phyloP scores from a whole-genome alignment of 2,888 invertebrate species.

The Drosophila pegasa region DNA sequence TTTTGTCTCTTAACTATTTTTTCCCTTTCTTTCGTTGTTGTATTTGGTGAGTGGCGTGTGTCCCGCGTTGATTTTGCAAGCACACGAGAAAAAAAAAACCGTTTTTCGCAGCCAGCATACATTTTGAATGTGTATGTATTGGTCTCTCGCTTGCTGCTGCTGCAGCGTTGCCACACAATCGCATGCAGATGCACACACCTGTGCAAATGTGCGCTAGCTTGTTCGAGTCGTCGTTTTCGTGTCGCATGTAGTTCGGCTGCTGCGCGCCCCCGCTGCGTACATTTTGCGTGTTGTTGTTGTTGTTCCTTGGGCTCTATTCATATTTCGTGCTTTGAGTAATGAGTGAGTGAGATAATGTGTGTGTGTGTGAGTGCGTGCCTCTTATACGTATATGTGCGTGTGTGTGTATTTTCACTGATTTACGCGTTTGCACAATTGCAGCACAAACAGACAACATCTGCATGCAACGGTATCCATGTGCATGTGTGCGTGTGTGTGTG shows the following conservation, averaged over 20 bases:
- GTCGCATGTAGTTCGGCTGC: conserved; percentile 39
- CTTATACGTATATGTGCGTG: conserved; percentile 1
- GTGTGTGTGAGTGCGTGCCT: conserved; percentile 25
- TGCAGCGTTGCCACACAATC: conserved; percentile 77
- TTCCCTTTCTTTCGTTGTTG: too few species aligned
- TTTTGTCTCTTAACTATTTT: conserved; percentile 15
- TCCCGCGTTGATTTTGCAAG: conserved; percentile 57
- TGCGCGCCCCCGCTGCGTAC: conserved; percentile 46
- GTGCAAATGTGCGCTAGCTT: conserved; percentile 54
- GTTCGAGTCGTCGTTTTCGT: conserved; percentile 26
- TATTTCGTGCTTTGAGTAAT: conserved; percentile 43
- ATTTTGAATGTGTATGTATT: conserved; percentile 74
- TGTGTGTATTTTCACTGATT: conserved; percentile 40
- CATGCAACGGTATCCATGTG: conserved; percentile 54
- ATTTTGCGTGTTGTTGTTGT: conserved; percentile 40
- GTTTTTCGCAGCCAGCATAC: conserved; percentile 63
- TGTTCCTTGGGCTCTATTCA: conserved; percentile 41
- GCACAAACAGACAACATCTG: conserved; percentile 40
- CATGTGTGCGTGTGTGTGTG: conserved; percentile 8
- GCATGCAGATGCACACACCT: conserved; percentile 72
- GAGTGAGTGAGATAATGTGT: conserved; percentile 11
- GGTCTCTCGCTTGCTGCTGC: conserved; percentile 64
- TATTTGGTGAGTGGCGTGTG: conserved; percentile 49
- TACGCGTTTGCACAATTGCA: conserved; percentile 30
- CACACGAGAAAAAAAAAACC: conserved; percentile 28